Base-by-base conservation (phyloP, 2,797 vertebrate species). In the Hoplostethus atlanticus region DNA sequence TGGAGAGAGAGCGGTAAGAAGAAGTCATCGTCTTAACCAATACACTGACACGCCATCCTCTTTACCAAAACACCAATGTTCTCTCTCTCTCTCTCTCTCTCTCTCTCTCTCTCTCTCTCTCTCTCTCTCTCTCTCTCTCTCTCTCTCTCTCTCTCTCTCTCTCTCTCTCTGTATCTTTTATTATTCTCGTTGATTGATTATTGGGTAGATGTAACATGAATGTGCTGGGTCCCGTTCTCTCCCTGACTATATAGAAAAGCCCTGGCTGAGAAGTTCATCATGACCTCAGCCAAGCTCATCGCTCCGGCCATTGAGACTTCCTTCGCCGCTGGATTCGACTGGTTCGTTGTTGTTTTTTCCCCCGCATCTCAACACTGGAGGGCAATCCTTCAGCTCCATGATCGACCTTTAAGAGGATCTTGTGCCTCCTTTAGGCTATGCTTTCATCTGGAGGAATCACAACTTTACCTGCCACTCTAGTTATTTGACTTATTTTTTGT, bases 201-300 rank as follows among this genome's bases (percentile, higher is more conserved):
- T 59, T 11, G 46, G 9, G 0, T 1, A 8, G 7, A n/a, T 65
- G 0, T 25, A 5, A 2, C 28, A 46, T 36, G 6, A 0, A 0
- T 36, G 55, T 56, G 3, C 8, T 57, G 13, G 52, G 0, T 58
- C 52, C 8, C 50, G 10, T 53, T 50, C 40, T 61, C 16, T 31
- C 34, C 1, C 17, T 60, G 25, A 62, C 5, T 28, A n/a, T 13
- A 25, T 70, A 99, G 98, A 82, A 99, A 98, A 93, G 88, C 92
- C 50, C 91, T 95, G 90, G 95, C 97, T 72, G 98, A 99, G 91
- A 98, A 97, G 86, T 98, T 95, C 83, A 98, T 99, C 76, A 98
- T 99, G 98, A 97, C 97, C 0, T 95, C 97, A 74, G 98, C 98
- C 79, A 99, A 98, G 78, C 95, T 99, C 68, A 98, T 99, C 65